Base-by-base conservation (phyloP, 2,113 vertebrate species). In the Telmatochromis sp. region DNA sequence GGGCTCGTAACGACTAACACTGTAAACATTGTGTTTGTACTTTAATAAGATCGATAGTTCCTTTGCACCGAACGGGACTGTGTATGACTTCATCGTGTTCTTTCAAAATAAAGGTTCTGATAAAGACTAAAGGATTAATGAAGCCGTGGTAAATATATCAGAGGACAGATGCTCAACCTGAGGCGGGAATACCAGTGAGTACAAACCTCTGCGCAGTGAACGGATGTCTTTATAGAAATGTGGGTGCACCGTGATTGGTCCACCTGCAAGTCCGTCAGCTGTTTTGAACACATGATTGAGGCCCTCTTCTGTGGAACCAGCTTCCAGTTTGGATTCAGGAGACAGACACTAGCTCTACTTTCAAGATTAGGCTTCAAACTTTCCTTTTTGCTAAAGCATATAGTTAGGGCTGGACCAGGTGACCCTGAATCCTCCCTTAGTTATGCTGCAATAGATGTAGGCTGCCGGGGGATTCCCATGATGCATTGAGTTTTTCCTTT, bases 31-130 rank as follows among this genome's bases (percentile, higher is more conserved):
- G 55, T 31, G 0, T 63, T 19, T 60, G 26, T 60, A 19, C 28
- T 17, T 60, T 10, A 6, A 7, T 60, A 33, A 63, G 15, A 1
- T 4, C 0, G 15, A 63, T 10, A 19, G 28, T 7, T 63, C 58
- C 58, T 53, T n/a, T 53, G 19, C 19, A 53, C 51, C 5, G 5
- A 21, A 53, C 5, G 5, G 51, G 51, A 53, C 51, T 63, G 58
- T 19, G 58, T 63, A 33, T 0, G 15, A 19, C 6, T 19, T 17
- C 31, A 0, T 1, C 0, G 28, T 63, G 58, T 7, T 2, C 3
- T 60, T 63, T 19, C 15, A 63, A 63, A 63, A 63, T 19, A 63
- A 19, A 63, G 28, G 6, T 33, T 33, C 15, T 4, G 58, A 63
- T 33, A 4, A 19, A 0, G 28, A 19, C 58, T 33, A 2, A 10